Evolutionary conservation across 1,140 invertebrate genomes (phyloP).

Genomic region (Bombyx mori): ASM3026992v2 NC_085122.1:4553501-4554000

Average conservation of each 20-base stretch:
- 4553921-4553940: not conserved
- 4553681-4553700: too few relatives aligned
- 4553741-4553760: not conserved
- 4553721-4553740: not conserved
- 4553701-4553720: too few relatives aligned
- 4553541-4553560: too few relatives aligned
- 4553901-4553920: conserved; percentile 3
- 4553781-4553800: not conserved
- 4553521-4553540: too few relatives aligned
- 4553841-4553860: conserved; percentile 1
- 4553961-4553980: not conserved
- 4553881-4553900: conserved; percentile 1
- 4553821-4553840: not conserved
- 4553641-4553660: too few relatives aligned
- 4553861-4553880: conserved; percentile 8
- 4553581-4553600: too few relatives aligned
- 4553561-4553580: too few relatives aligned
- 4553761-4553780: not conserved
- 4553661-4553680: too few relatives aligned
- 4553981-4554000: not conserved
- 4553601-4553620: too few relatives aligned
- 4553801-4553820: conserved; percentile 1
- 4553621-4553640: too few relatives aligned
- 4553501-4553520: too few relatives aligned
- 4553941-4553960: not conserved